These are phyloP conservation scores for Paramisgurnus dabryanus DNA, from an alignment of 2,113 vertebrate genomes.

Conservation along the genomic window DNA sequence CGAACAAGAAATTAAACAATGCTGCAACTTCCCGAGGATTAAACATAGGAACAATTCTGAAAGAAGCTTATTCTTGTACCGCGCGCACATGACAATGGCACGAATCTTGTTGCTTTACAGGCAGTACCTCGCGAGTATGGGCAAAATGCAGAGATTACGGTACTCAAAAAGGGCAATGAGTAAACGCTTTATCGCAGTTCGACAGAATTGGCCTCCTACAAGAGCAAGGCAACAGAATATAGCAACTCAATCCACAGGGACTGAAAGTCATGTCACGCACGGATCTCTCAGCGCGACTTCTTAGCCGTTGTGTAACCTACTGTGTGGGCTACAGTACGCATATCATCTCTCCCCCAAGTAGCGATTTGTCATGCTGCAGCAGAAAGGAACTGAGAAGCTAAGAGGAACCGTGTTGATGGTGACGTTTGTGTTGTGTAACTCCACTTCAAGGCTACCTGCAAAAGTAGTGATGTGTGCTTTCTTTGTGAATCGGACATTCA, in stretches of 20 bases:
- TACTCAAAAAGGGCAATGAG: background rate
- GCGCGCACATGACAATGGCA: background rate
- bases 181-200: slow-evolving; percentile 15
- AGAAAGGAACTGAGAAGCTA: slow-evolving; percentile 29
- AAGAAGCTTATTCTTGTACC: background rate
- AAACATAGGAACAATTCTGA: background rate
- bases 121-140: background rate
- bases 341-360: slow-evolving; percentile 36
- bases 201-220: slow-evolving; percentile 21
- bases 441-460: slow-evolving; percentile 17
- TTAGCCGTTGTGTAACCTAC: slow-evolving; percentile 47
- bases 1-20: slow-evolving; percentile 16
- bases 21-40: slow-evolving; percentile 8
- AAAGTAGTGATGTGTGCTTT: background rate
- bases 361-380: slow-evolving; percentile 44
- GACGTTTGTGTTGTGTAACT: slow-evolving; percentile 32
- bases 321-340: slow-evolving; percentile 29
- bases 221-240: background rate
- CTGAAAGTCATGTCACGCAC: slow-evolving; percentile 15
- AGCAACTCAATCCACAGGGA: background rate
- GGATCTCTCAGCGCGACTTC: slow-evolving; percentile 30
- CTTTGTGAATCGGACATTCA: no score
- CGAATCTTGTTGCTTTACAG: background rate
- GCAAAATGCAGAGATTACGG: slow-evolving; percentile 1
- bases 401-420: slow-evolving; percentile 9